Base-by-base conservation (phyloP, 2,113 vertebrate species). In the Paedocypris sp. region DNA sequence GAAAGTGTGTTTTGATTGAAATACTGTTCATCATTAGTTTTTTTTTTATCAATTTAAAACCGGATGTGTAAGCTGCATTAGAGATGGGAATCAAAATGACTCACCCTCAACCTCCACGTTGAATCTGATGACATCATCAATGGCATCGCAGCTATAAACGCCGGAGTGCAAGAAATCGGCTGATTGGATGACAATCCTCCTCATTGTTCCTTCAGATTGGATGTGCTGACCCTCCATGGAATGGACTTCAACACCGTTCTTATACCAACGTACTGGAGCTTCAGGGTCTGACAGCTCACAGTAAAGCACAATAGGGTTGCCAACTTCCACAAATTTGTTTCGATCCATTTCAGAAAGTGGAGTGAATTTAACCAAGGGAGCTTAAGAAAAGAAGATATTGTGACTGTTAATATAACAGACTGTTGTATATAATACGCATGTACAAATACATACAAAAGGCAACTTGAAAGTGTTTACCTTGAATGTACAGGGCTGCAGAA, bases 401-500 rank as follows among this genome's bases (percentile, higher is more conserved):
- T n/a, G n/a, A n/a, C n/a, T n/a, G n/a, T n/a, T n/a, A n/a, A n/a
- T n/a, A n/a, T n/a, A n/a, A n/a, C n/a, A n/a, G n/a, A n/a, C n/a
- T n/a, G n/a, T n/a, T n/a, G n/a, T n/a, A n/a, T n/a, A n/a, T n/a
- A n/a, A n/a, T n/a, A n/a, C n/a, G n/a, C n/a, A n/a, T n/a, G n/a
- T n/a, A n/a, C n/a, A n/a, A n/a, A n/a, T n/a, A n/a, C n/a, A n/a
- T n/a, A n/a, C n/a, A n/a, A n/a, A n/a, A n/a, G n/a, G n/a, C n/a
- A n/a, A n/a, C n/a, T n/a, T n/a, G n/a, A n/a, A 43, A 13, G 29
- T 28, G 45, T 61, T 41, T 70, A 97, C 94, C 92, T 89, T 91
- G 87, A 60, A 98, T 91, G 1, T 87, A 87, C n/a, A 98, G 73
- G 0, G 75, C 82, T 0, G 94, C 94, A 0, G 88, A 90, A 75